Conservation (phyloP, 2,797 vertebrate genomes). For the Molossus molossus region DNA sequence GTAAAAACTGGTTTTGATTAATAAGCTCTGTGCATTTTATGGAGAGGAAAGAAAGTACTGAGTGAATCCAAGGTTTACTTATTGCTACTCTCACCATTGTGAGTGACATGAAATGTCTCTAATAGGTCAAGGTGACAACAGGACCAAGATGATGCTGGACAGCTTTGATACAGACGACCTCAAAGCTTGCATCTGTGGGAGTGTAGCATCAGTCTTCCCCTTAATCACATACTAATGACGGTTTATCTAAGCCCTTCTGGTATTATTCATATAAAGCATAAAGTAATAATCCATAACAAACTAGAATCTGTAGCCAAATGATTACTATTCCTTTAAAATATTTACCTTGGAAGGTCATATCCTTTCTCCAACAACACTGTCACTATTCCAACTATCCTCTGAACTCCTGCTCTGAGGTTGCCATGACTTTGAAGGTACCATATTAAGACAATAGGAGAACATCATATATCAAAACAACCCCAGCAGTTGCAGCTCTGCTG, state of each 20-base stretch:
- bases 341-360: slow-evolving; percentile 8
- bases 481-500: not conserved
- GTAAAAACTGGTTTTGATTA: slow-evolving; percentile 66
- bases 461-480: slow-evolving; percentile 1
- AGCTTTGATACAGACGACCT: not conserved
- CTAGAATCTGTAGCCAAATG: slow-evolving; percentile 19
- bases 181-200: not conserved
- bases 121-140: not conserved
- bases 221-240: not conserved
- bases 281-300: slow-evolving; percentile 49
- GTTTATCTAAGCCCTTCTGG: not conserved
- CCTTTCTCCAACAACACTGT: slow-evolving; percentile 25
- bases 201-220: not conserved
- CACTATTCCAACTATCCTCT: not conserved
- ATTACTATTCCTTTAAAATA: slow-evolving; percentile 49
- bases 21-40: slow-evolving; percentile 12
- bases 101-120: slow-evolving; percentile 12
- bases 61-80: slow-evolving; percentile 55
- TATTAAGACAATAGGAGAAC: not conserved
- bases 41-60: slow-evolving; percentile 52
- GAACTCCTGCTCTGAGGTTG: not conserved
- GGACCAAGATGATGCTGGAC: not conserved
- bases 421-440: slow-evolving; percentile 1
- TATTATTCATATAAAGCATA: not conserved
- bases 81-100: not conserved